Conservation (phyloP, 1,140 invertebrate genomes). For the Dufourea novaeangliae region DNA sequence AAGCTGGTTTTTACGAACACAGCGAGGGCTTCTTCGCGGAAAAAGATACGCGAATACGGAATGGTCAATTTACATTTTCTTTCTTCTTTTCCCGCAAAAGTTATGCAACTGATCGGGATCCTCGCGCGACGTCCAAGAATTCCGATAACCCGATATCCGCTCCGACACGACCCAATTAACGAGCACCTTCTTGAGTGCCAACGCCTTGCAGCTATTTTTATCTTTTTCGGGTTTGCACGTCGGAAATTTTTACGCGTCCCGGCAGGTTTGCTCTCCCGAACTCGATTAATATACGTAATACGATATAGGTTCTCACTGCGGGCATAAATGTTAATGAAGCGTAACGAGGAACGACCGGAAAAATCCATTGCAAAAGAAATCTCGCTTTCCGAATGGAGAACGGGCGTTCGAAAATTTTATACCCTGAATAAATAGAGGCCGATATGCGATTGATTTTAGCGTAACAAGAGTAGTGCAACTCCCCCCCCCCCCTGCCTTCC, state of each 20-base stretch:
- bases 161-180: conserved; percentile 13
- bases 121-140: background rate
- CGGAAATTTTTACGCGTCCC: background rate
- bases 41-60: background rate
- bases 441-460: conserved; percentile 8
- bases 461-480: conserved; percentile 26
- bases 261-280: background rate
- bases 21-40: background rate
- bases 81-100: background rate
- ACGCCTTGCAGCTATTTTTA: too few species aligned
- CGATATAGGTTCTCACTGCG: background rate
- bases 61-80: conserved; percentile 9
- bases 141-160: background rate
- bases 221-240: background rate
- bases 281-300: conserved; percentile 28
- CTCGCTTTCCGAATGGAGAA: background rate
- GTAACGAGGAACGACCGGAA: background rate
- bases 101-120: background rate
- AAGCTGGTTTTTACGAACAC: background rate
- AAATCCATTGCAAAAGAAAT: background rate
- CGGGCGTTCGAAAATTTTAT: conserved; percentile 4
- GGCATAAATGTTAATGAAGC: background rate
- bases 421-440: background rate
- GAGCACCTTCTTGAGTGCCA: background rate
- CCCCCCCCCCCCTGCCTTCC: too few species aligned